phyloP scores from a whole-genome alignment of 1,140 invertebrate genomes.

The Planococcus citri region DNA sequence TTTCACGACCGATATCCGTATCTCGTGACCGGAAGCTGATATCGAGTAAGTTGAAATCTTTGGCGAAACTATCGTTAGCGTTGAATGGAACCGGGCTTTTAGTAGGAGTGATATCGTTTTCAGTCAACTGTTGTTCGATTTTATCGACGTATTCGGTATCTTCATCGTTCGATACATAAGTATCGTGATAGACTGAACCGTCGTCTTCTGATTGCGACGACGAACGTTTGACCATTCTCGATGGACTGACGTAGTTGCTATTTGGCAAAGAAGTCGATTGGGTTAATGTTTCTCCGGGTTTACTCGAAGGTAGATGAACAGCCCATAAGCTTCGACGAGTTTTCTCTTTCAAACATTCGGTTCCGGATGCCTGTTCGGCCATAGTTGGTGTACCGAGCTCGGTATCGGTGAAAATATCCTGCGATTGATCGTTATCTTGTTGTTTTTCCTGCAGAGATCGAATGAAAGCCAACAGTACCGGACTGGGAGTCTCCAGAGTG shows the following conservation, averaged over 20 bases:
- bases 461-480: conserved; percentile 20
- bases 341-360: neutral
- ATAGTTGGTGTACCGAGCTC: too few species aligned
- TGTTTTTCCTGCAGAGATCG: neutral
- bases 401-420: neutral
- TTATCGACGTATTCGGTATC: neutral
- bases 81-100: neutral
- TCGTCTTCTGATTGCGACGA: neutral
- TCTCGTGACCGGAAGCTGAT: too few species aligned
- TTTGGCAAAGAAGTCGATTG: neutral
- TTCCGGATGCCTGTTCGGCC: too few species aligned
- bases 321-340: too few species aligned
- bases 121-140: neutral
- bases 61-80: neutral
- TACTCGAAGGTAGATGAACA: neutral
- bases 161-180: neutral
- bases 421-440: neutral
- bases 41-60: neutral
- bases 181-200: neutral
- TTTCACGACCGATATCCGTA: neutral
- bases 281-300: neutral
- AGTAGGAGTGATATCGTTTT: neutral
- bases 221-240: neutral
- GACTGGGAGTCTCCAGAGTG: conserved; percentile 23
- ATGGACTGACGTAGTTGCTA: neutral